Evolutionary conservation across 35 echinoderm and acorn worm species (phyloP).

Genomic region (Heliocidaris tuberculata): DNA sequence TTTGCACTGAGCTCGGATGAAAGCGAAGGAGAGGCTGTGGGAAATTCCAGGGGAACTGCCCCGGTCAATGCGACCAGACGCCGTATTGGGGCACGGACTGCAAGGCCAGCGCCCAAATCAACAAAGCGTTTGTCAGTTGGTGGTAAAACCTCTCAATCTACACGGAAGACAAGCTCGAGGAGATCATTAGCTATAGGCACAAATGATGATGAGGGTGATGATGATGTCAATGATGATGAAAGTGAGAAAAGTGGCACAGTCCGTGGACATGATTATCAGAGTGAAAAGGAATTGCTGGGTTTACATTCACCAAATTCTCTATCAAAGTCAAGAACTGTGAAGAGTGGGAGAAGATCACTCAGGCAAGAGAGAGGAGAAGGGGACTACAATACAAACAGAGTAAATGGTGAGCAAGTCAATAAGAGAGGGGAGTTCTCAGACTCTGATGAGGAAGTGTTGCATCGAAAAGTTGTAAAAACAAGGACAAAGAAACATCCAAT

Average conservation of each 20-base stretch:
- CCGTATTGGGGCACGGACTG: background rate
- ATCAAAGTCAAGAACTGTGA: background rate
- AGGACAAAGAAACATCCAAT: background rate
- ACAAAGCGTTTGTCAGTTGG: conserved; percentile 41
- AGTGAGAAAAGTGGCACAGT: background rate
- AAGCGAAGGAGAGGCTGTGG: conserved; percentile 57
- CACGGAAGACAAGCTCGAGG: conserved; percentile 25
- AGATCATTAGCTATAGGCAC: background rate
- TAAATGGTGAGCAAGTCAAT: background rate
- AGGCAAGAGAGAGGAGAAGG: background rate
- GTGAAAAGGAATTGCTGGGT: background rate
- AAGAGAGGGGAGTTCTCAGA: conserved; percentile 16
- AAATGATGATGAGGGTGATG: conserved; percentile 19
- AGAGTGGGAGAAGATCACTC: conserved; percentile 11
- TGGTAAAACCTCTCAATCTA: background rate
- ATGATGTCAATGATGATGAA: conserved; percentile 21
- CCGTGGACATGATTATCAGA: background rate
- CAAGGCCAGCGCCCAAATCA: conserved; percentile 31
- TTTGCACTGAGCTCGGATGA: conserved; percentile 71
- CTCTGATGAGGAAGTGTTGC: background rate
- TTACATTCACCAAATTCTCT: background rate
- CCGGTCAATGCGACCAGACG: conserved; percentile 37
- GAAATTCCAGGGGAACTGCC: conserved; percentile 52
- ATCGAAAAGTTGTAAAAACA: background rate
- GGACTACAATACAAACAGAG: background rate